Conservation (phyloP, 2,113 vertebrate genomes). For the Entomyzon cyanotis region DNA sequence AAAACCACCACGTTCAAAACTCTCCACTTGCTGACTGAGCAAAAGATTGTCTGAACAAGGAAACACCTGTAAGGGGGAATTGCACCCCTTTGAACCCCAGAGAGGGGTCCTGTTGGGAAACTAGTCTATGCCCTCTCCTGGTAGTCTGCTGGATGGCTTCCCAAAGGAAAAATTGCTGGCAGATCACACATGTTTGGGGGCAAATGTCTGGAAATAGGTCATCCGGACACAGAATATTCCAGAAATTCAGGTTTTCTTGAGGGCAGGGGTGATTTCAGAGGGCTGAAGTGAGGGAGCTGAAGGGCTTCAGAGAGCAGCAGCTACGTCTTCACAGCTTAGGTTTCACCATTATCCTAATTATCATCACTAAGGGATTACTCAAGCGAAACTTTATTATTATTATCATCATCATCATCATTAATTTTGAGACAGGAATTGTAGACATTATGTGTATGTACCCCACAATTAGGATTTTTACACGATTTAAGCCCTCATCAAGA, state of each 20-base stretch:
- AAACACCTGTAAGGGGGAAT: background rate
- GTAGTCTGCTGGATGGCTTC: background rate
- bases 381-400: background rate
- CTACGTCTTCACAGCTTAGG: background rate
- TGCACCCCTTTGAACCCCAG: accelerated
- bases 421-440: background rate
- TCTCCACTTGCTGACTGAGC: background rate
- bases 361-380: background rate
- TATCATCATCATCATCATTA: background rate
- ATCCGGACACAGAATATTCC: background rate
- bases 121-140: background rate
- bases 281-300: background rate
- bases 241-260: background rate
- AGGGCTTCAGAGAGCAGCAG: background rate
- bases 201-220: background rate
- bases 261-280: background rate
- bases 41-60: background rate
- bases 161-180: background rate
- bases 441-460: background rate
- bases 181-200: background rate
- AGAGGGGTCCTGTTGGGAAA: background rate
- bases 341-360: background rate
- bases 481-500: background rate
- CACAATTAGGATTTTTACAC: background rate
- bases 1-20: background rate